phyloP scores from a whole-genome alignment of 2,888 invertebrate species.

The Hyposoter didymator region DNA sequence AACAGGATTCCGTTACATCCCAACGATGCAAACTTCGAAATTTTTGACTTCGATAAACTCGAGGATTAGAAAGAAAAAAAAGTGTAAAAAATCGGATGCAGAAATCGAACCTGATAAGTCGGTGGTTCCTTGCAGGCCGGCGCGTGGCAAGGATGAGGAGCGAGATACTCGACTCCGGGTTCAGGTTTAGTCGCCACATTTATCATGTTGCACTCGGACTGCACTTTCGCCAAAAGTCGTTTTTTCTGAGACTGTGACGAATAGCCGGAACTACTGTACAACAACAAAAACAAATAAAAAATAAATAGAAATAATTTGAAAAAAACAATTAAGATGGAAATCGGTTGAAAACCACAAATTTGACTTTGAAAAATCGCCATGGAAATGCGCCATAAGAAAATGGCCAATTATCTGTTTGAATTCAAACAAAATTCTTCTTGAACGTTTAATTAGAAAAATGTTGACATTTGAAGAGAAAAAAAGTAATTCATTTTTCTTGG shows the following conservation, averaged over 20 bases:
- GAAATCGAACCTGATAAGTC: slow-evolving; percentile 81
- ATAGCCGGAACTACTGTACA: slow-evolving; percentile 80
- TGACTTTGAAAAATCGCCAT: too few species aligned
- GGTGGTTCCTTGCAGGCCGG: slow-evolving; percentile 85
- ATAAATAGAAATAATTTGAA: background rate
- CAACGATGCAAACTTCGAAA: too few species aligned
- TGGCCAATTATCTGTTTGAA: too few species aligned
- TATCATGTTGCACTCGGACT: slow-evolving; percentile 89
- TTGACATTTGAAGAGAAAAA: background rate
- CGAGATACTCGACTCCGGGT: slow-evolving; percentile 85
- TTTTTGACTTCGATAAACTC: too few species aligned
- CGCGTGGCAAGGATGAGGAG: slow-evolving; percentile 84
- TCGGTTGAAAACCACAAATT: background rate
- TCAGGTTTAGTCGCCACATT: slow-evolving; percentile 87
- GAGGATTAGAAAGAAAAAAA: slow-evolving; percentile 22
- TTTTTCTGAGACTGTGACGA: slow-evolving; percentile 95
- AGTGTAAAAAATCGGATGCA: slow-evolving; percentile 22
- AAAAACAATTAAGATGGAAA: background rate
- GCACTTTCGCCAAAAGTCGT: slow-evolving; percentile 93
- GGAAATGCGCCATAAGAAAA: too few species aligned
- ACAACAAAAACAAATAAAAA: background rate
- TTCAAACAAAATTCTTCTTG: background rate
- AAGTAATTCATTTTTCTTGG: background rate
- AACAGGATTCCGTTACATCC: too few species aligned
- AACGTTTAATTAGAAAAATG: background rate